A percentile compares a stretch with the other conserved stretches of the same genome.
Conservation (phyloP, 64 coral and sea anemone species). For the Stichodactyla mertensii region DNA sequence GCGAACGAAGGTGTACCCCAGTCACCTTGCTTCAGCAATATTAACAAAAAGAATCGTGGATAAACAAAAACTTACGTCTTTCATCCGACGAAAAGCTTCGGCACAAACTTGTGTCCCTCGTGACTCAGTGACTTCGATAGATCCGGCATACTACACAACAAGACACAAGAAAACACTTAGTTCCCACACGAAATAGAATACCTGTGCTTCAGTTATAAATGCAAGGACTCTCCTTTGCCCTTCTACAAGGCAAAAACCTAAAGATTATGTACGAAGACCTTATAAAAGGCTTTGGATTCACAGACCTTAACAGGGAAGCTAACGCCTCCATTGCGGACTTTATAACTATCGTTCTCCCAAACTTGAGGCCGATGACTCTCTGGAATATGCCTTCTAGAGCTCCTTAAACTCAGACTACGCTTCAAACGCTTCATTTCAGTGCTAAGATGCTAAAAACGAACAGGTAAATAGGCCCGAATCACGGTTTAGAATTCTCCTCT, state of each 20-base stretch:
- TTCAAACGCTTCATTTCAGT: slow-evolving; percentile 74
- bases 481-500: neutral
- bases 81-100: slow-evolving; percentile 85
- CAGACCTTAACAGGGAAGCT: slow-evolving; percentile 97
- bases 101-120: slow-evolving; percentile 96
- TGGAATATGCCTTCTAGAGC: slow-evolving; percentile 86
- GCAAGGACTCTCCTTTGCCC: neutral
- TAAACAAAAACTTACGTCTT: slow-evolving; percentile 51
- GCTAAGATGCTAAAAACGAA: neutral
- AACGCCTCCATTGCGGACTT: slow-evolving; percentile 96
- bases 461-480: slow-evolving; percentile 4
- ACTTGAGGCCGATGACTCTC: slow-evolving; percentile 91
- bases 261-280: neutral
- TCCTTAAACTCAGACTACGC: slow-evolving; percentile 90
- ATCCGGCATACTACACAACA: slow-evolving; percentile 66
- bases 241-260: neutral
- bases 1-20: neutral
- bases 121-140: slow-evolving; percentile 89
- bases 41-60: neutral
- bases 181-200: neutral
- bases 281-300: neutral
- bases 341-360: slow-evolving; percentile 99
- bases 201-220: neutral
- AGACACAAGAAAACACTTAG: neutral
- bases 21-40: slow-evolving; percentile 32